Base-by-base conservation (phyloP, 2,888 invertebrate species). In the Eremobia ochroleuca region DNA sequence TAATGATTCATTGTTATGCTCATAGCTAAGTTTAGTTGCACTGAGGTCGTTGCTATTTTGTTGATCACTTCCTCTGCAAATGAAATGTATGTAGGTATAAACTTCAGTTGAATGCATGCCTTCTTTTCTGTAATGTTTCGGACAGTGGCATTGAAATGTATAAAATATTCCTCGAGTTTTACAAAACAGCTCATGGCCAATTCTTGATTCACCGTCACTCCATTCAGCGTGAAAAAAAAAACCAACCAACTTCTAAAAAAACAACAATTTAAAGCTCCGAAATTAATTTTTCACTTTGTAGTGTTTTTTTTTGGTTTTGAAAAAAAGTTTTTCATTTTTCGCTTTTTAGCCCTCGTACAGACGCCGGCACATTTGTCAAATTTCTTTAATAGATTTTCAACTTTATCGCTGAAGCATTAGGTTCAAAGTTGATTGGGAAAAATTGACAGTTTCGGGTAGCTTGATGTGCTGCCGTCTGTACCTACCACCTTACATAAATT, bases 1-100 rank as follows among this genome's bases (percentile, higher is more conserved):
- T 88, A 88, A 73, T 87, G 87, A 86, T 21, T 87, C 85, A 87
- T 79, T 76, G 82, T 75, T 74, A 46, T 74, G 71, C 37, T 59
- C 69, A 72, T 21, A 77, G 68, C 65, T 65, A 34, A 58, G 59
- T 69, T 73, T 76, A 74, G 67, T 65, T 87, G 88, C 87, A 87
- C 77, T 62, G 34, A 67, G 74, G 70, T 72, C 70, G 13, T 61
- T 77, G 79, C 9, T 52, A 59, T 62, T 72, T 65, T 1, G 18
- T 55, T 62, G 58, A 31, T 34, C 46, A 67, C 46, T 76, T 76
- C 82, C 81, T 76, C 4, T 66, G 15, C 34, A 70, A 75, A 66
- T 34, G 3, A 70, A 75, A 66, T 34, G 3, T 55, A 37, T 15
- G 25, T 76, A 69, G 58, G 55, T 65, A 49, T 28, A 43, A 43